These are phyloP conservation scores for Heliconius ethilla DNA, from an alignment of 2,888 invertebrate species.

Conservation along the genomic window DNA sequence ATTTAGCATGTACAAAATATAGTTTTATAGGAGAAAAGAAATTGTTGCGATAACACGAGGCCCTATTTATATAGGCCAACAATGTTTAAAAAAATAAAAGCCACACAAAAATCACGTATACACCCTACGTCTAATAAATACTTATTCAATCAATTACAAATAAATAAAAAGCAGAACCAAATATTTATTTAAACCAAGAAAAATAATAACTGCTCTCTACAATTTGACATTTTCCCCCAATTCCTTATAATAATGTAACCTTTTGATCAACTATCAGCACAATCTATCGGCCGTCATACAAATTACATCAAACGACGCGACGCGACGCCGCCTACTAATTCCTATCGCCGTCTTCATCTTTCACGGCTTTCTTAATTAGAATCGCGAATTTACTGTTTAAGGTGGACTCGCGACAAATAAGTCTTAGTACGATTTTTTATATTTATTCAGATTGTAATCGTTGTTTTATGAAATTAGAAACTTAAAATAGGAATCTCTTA, in stretches of 20 bases:
- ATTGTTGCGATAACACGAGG: too few relatives aligned
- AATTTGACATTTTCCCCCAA: background rate
- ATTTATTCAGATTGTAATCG: too few relatives aligned
- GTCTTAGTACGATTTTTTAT: background rate
- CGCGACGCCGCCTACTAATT: constrained; percentile 54
- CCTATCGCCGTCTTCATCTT: constrained; percentile 71
- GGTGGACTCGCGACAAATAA: constrained; percentile 42
- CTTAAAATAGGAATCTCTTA: too few relatives aligned
- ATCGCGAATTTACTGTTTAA: constrained; percentile 52
- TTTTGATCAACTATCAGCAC: constrained; percentile 37
- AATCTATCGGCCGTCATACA: constrained; percentile 44
- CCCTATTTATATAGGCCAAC: too few relatives aligned
- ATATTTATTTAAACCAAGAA: background rate
- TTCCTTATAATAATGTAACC: constrained; percentile 9
- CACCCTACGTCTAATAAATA: background rate
- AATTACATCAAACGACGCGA: constrained; percentile 39
- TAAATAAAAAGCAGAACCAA: background rate
- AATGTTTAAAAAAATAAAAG: too few relatives aligned
- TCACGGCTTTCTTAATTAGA: constrained; percentile 72
- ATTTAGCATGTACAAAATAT: too few relatives aligned
- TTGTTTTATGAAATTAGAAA: too few relatives aligned
- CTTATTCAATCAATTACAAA: background rate
- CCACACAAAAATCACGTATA: too few relatives aligned
- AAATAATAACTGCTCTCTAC: background rate
- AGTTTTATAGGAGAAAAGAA: too few relatives aligned